Evolutionary conservation across 2,113 vertebrate species (phyloP).

Genomic region (Charadrius vociferus): DNA sequence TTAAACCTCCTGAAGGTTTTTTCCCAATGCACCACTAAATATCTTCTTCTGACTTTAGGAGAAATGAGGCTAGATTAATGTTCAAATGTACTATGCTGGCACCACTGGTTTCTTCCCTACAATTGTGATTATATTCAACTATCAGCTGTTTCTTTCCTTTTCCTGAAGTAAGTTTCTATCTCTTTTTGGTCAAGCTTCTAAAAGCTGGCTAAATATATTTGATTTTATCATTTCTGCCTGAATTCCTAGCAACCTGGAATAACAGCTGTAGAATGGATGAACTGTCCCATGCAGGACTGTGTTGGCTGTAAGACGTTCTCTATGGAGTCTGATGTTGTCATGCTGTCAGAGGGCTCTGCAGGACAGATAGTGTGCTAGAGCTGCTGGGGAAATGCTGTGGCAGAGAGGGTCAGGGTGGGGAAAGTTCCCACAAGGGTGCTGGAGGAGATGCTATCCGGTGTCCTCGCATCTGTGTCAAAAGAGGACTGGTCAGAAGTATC

Average conservation of each 20-base stretch:
- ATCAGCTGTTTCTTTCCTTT: not conserved
- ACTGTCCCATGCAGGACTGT: not conserved
- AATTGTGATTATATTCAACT: not conserved
- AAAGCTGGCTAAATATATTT: not conserved
- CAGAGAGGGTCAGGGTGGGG: not conserved
- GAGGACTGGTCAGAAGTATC: not conserved
- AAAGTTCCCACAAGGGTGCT: not conserved
- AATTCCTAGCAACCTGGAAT: not conserved
- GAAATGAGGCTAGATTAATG: not conserved
- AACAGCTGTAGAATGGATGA: not conserved
- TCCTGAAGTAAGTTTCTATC: not conserved
- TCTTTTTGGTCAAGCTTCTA: not conserved
- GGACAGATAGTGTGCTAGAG: not conserved
- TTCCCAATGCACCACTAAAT: not conserved
- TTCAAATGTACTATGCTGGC: not conserved
- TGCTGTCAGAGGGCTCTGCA: not conserved
- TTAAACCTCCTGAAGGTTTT: not conserved
- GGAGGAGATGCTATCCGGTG: not conserved
- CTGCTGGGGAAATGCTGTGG: not conserved
- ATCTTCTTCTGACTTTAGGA: not conserved
- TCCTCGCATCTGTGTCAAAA: too few species aligned
- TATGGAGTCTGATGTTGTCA: rapidly evolving
- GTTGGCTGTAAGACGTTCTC: not conserved
- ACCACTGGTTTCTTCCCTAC: not conserved
- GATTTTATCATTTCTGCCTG: not conserved